Percentiles rank a stretch among this genome's conserved stretches.
Conservation (phyloP, 2,888 invertebrate genomes). For the Disparrhopalites patrizii region DNA sequence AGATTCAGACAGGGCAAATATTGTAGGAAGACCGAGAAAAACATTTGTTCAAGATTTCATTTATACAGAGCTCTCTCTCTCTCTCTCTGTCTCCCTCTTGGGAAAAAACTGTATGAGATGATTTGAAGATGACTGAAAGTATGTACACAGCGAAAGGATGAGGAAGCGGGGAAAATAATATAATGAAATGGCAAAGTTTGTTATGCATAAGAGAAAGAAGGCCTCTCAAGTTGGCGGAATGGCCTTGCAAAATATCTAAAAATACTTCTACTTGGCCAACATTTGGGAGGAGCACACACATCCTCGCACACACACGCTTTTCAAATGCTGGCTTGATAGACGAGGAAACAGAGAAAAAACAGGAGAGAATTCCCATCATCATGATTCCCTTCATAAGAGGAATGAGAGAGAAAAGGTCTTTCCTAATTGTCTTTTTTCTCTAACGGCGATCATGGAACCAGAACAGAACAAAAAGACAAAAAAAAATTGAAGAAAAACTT, state of each 20-base stretch:
- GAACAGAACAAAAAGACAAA: too few relatives aligned
- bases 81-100: not conserved
- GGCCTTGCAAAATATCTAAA: constrained; percentile 37
- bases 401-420: too few relatives aligned
- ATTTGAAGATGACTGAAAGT: not conserved
- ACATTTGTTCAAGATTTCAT: not conserved
- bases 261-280: constrained; percentile 33
- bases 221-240: constrained; percentile 22
- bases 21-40: too few relatives aligned
- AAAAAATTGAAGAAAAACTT: too few relatives aligned
- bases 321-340: not conserved
- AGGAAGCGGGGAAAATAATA: too few relatives aligned
- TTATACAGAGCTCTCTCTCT: not conserved
- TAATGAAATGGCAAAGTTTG: too few relatives aligned
- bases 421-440: too few relatives aligned
- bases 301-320: not conserved
- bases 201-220: not conserved
- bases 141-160: too few relatives aligned
- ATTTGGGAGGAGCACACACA: constrained; percentile 10
- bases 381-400: too few relatives aligned
- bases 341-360: constrained; percentile 10
- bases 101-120: not conserved
- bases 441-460: too few relatives aligned
- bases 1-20: too few relatives aligned
- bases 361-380: not conserved